These are phyloP conservation scores for Mustela nigripes DNA, from an alignment of 2,113 vertebrate species.

Conservation along the genomic window DNA sequence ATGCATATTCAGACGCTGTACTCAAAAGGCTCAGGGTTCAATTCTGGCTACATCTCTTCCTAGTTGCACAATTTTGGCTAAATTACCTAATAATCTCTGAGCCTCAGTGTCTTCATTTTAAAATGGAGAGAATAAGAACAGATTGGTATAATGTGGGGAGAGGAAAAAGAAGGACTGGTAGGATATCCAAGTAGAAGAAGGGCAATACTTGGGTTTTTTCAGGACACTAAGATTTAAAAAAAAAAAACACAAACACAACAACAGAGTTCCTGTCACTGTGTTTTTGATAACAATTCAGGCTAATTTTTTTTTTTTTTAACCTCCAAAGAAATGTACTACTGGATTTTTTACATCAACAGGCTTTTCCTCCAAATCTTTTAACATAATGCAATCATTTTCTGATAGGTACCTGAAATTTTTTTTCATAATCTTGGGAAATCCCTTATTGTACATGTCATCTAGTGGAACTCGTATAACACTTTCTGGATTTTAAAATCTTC, in stretches of 20 bases:
- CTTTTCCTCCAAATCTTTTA: background rate
- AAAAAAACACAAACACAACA: background rate
- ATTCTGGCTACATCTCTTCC: background rate
- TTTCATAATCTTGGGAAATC: background rate
- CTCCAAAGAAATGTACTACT: background rate
- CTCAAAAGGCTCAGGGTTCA: background rate
- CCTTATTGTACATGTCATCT: background rate
- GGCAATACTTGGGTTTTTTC: background rate
- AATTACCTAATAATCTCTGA: background rate
- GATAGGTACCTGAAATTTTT: background rate
- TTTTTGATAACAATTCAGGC: conserved; percentile 25
- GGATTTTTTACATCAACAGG: background rate
- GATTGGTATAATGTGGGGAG: background rate
- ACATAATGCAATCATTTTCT: background rate
- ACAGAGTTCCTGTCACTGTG: background rate
- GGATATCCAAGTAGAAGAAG: background rate
- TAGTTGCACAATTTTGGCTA: background rate
- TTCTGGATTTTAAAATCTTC: background rate
- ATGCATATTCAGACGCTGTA: background rate
- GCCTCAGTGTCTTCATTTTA: background rate
- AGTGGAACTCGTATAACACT: background rate
- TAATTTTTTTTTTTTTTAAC: background rate
- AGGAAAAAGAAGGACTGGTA: background rate
- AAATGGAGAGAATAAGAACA: background rate
- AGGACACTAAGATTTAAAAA: background rate